phyloP scores from a whole-genome alignment of 2,797 vertebrate species.

The Neosalanx taihuensis region DNA sequence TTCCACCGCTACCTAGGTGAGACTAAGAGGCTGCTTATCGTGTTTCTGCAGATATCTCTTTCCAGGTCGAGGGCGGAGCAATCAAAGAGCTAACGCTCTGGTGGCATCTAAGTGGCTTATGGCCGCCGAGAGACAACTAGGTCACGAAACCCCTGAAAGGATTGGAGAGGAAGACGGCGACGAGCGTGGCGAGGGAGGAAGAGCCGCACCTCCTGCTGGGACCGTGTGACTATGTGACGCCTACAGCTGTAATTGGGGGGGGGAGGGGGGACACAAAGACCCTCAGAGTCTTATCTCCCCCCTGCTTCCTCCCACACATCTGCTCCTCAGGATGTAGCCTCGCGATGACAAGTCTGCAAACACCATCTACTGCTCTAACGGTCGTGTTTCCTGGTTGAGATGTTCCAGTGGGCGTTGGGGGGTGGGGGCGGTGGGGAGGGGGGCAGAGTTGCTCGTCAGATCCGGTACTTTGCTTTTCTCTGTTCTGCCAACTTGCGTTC shows the following conservation, averaged over 20 bases:
- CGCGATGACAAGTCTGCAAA: too few relatives aligned
- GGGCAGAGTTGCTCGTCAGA: background rate
- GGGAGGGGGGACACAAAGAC: constrained; percentile 26
- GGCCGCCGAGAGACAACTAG: constrained; percentile 46
- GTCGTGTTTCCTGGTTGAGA: too few relatives aligned
- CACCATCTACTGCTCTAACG: too few relatives aligned
- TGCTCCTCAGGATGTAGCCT: background rate
- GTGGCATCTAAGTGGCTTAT: constrained; percentile 41
- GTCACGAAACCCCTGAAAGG: constrained; percentile 42
- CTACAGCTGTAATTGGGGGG: constrained; percentile 18
- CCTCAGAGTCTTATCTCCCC: background rate
- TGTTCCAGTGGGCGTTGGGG: too few relatives aligned
- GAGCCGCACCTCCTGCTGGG: constrained; percentile 10
- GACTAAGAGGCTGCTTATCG: background rate
- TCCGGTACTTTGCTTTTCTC: background rate
- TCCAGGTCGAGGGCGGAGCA: constrained; percentile 2
- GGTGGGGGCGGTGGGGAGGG: too few relatives aligned
- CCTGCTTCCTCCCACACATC: background rate
- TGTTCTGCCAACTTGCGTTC: background rate
- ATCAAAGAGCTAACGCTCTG: constrained; percentile 8
- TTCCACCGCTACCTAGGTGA: background rate
- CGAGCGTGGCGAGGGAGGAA: background rate
- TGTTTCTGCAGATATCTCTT: background rate
- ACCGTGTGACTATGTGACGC: constrained; percentile 29
- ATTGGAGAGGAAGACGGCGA: constrained; percentile 5